phyloP scores from a whole-genome alignment of 2,113 vertebrate species.

The Recurvirostra avosetta region DNA sequence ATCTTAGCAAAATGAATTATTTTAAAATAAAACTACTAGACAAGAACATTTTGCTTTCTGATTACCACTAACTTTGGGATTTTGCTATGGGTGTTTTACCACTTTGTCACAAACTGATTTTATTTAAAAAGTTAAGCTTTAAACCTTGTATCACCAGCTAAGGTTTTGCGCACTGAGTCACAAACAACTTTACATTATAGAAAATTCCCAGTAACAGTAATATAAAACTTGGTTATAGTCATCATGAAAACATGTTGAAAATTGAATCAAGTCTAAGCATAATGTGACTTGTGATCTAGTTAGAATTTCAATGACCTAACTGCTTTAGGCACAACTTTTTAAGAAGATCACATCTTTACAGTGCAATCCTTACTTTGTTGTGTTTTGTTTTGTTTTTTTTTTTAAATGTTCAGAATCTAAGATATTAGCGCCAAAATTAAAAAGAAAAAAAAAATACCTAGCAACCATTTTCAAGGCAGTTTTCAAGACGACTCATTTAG shows the following conservation, averaged over 20 bases:
- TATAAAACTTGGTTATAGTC: conserved; percentile 33
- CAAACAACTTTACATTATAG: conserved; percentile 59
- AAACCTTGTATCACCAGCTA: conserved; percentile 62
- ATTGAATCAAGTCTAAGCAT: conserved; percentile 58
- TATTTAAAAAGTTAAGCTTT: conserved; percentile 65
- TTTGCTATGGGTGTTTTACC: conserved; percentile 20
- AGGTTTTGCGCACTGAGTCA: conserved; percentile 47
- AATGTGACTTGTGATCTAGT: conserved; percentile 52
- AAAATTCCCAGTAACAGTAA: conserved; percentile 53
- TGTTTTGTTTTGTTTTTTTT: not conserved
- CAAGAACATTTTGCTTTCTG: conserved; percentile 61
- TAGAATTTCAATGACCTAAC: conserved; percentile 45
- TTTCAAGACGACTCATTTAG: conserved; percentile 66
- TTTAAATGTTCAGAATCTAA: not conserved
- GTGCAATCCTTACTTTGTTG: not conserved
- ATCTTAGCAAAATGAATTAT: conserved; percentile 67
- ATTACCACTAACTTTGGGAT: conserved; percentile 62
- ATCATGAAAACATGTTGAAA: conserved; percentile 71
- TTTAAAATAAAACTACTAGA: conserved; percentile 59
- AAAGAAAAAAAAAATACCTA: not conserved
- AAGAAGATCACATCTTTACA: conserved; percentile 12
- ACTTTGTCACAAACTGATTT: conserved; percentile 75
- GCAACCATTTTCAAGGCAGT: conserved; percentile 67
- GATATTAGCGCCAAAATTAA: not conserved
- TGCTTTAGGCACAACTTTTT: conserved; percentile 15